Conservation (phyloP, 2,113 vertebrate species). For the Perca flavescens region DNA sequence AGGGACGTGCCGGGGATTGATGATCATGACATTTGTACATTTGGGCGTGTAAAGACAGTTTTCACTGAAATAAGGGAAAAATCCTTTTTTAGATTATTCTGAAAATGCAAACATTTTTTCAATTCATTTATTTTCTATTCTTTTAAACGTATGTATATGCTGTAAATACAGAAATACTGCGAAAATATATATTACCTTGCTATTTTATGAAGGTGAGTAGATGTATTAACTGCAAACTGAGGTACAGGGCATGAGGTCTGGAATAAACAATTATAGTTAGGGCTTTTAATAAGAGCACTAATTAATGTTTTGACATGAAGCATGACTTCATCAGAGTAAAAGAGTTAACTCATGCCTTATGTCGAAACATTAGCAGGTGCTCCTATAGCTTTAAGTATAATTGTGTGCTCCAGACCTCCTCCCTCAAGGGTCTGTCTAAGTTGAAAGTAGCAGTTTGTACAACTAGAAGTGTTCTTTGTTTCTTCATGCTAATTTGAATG, state of each 20-base stretch:
- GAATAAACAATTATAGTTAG: background rate
- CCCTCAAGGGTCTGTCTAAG: background rate
- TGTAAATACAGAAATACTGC: background rate
- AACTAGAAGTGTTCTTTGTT: too few species aligned
- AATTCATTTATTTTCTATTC: background rate
- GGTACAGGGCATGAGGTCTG: background rate
- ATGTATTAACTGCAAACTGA: background rate
- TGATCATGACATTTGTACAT: constrained; percentile 45
- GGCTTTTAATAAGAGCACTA: background rate
- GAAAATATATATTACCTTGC: background rate
- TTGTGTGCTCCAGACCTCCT: background rate
- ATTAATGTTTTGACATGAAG: background rate
- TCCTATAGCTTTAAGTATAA: background rate
- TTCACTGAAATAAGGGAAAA: constrained; percentile 15
- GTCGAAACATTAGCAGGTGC: background rate
- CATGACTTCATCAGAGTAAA: background rate
- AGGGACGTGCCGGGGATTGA: constrained; percentile 47
- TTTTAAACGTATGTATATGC: background rate
- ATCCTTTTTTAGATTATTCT: constrained; percentile 12
- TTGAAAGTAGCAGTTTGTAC: background rate
- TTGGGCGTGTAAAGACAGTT: constrained; percentile 44
- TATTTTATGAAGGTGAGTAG: background rate
- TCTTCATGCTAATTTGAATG: too few species aligned
- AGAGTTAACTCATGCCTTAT: background rate
- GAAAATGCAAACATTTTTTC: background rate